These are phyloP conservation scores for Bellardia pandia DNA, from an alignment of 2,888 invertebrate species.

Conservation along the genomic window DNA sequence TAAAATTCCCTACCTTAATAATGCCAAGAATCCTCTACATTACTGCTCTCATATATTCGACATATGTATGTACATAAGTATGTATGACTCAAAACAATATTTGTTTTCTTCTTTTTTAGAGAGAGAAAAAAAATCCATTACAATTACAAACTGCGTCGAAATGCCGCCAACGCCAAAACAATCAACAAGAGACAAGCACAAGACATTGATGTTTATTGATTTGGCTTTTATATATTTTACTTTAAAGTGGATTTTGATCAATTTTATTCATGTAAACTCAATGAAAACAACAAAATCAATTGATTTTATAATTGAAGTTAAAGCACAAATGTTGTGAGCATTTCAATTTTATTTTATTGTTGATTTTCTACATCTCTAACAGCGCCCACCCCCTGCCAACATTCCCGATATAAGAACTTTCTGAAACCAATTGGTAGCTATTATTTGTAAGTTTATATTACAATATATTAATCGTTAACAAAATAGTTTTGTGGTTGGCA, in stretches of 20 bases:
- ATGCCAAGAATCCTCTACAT: too few relatives aligned
- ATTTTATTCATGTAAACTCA: slow-evolving; percentile 63
- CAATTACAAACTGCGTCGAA: slow-evolving; percentile 65
- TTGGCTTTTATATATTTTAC: slow-evolving; percentile 64
- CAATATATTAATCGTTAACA: too few relatives aligned
- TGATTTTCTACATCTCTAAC: not conserved
- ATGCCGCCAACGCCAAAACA: slow-evolving; percentile 67
- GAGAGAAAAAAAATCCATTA: slow-evolving; percentile 45
- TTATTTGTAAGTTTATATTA: too few relatives aligned
- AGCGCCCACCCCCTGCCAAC: not conserved
- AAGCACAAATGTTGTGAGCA: slow-evolving; percentile 41
- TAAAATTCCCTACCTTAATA: too few relatives aligned
- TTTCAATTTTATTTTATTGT: slow-evolving; percentile 33
- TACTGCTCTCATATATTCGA: too few relatives aligned
- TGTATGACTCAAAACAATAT: slow-evolving; percentile 20
- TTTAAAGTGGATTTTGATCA: slow-evolving; percentile 63
- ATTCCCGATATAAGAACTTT: not conserved
- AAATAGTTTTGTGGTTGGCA: too few relatives aligned
- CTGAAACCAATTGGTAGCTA: too few relatives aligned
- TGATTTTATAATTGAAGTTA: slow-evolving; percentile 68
- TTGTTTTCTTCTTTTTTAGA: not conserved
- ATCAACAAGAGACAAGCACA: slow-evolving; percentile 30
- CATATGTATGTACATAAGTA: not conserved
- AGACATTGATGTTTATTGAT: too few relatives aligned
- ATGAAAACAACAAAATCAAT: slow-evolving; percentile 61